These are phyloP conservation scores for Drosophila watanabei DNA, from an alignment of 1,140 invertebrate species.

Conservation along the genomic window DNA sequence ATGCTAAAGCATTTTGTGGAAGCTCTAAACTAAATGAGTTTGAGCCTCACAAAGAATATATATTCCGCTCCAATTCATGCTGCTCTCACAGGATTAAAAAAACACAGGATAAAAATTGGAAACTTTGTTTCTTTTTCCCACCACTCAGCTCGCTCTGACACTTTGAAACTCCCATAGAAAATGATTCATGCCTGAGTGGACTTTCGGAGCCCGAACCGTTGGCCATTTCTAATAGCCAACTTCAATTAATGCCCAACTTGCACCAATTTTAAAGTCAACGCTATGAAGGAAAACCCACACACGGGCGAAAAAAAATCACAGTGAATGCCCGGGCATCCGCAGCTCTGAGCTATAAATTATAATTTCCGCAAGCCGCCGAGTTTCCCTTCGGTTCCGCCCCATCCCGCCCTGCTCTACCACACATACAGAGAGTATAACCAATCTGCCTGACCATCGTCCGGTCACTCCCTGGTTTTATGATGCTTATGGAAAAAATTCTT, in stretches of 20 bases:
- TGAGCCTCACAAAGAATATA: conserved; percentile 20
- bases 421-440: conserved; percentile 8
- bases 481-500: conserved; percentile 63
- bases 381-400: not conserved
- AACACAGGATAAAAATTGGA: conserved; percentile 8
- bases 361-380: conserved; percentile 73
- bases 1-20: not conserved
- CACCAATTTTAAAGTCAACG: conserved; percentile 39
- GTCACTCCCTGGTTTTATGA: conserved; percentile 61
- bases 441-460: conserved; percentile 41
- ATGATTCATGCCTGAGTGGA: conserved; percentile 40
- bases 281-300: not conserved
- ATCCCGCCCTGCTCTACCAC: not conserved
- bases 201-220: conserved; percentile 7
- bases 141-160: conserved; percentile 9
- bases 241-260: conserved; percentile 38
- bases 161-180: conserved; percentile 37
- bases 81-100: conserved; percentile 14
- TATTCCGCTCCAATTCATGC: conserved; percentile 41
- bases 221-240: conserved; percentile 30
- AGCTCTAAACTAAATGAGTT: conserved; percentile 18
- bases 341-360: conserved; percentile 78
- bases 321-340: conserved; percentile 55
- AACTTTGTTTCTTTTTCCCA: conserved; percentile 17
- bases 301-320: conserved; percentile 29